Evolutionary conservation across 2,888 invertebrate genomes (phyloP).

Genomic region (Eurytoma californica): DNA sequence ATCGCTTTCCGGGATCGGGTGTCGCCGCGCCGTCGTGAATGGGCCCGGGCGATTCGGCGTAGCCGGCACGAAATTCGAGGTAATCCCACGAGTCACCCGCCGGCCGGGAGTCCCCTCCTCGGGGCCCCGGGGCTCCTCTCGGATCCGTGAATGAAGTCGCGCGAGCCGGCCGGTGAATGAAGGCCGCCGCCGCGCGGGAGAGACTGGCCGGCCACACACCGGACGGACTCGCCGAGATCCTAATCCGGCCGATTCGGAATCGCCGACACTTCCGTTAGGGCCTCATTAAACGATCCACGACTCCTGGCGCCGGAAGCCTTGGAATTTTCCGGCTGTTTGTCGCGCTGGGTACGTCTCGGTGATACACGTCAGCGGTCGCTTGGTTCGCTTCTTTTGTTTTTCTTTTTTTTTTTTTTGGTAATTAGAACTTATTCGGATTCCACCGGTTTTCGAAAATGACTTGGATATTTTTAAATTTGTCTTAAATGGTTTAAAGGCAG

Average conservation of each 20-base stretch:
- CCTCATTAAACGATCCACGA: conserved; percentile 29
- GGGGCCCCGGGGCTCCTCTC: background rate
- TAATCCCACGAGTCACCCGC: conserved; percentile 15
- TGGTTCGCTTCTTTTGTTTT: no score
- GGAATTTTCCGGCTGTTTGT: conserved; percentile 14
- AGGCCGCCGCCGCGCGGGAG: background rate
- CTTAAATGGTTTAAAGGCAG: no score
- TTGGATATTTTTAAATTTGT: no score
- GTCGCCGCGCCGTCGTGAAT: conserved; percentile 7
- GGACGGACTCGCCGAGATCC: conserved; percentile 3
- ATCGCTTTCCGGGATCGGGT: conserved; percentile 53
- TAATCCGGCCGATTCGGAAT: conserved; percentile 41
- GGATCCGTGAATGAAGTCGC: conserved; percentile 17
- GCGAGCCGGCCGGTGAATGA: conserved; percentile 26
- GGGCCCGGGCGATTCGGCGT: conserved; percentile 37
- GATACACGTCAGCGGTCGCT: no score
- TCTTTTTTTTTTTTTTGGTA: background rate
- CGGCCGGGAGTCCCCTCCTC: background rate
- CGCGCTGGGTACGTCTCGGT: no score
- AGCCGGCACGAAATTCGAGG: conserved; percentile 46
- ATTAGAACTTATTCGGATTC: background rate
- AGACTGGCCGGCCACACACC: background rate
- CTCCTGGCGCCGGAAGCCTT: conserved; percentile 2
- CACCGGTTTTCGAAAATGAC: no score
- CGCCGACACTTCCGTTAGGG: conserved; percentile 51